Evolutionary conservation across 2,888 invertebrate species (phyloP).

Genomic region (Meloe dianella): DNA sequence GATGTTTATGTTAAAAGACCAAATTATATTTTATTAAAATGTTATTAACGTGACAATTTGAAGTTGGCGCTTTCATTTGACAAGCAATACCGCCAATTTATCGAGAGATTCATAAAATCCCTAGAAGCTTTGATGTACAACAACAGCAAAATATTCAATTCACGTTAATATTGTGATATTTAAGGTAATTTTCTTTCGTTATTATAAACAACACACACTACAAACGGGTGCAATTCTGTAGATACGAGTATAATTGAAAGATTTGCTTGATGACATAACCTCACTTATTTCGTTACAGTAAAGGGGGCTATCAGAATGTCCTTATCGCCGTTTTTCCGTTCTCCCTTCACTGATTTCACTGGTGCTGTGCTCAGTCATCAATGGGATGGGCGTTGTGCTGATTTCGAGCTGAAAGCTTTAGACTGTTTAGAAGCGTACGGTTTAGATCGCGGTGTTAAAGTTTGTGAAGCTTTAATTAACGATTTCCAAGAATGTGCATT

Average conservation of each 20-base stretch:
- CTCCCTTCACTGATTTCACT: conserved; percentile 76
- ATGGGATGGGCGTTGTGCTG: conserved; percentile 68
- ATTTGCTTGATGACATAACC: conserved; percentile 33
- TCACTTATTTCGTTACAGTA: conserved; percentile 22
- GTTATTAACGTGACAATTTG: too few species aligned
- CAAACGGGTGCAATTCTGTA: neutral
- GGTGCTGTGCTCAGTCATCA: conserved; percentile 71
- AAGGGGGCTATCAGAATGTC: conserved; percentile 62
- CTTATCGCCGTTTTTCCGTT: conserved; percentile 69
- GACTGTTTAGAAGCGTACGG: conserved; percentile 86
- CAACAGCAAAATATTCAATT: neutral
- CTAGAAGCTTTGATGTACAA: neutral
- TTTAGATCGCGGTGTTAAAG: conserved; percentile 65
- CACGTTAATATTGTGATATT: neutral
- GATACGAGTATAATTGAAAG: neutral
- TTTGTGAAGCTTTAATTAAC: conserved; percentile 68
- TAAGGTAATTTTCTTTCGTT: neutral
- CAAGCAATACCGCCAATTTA: neutral
- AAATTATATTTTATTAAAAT: neutral
- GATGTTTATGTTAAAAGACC: neutral
- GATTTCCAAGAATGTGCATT: conserved; percentile 77
- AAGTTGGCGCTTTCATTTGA: conserved; percentile 7
- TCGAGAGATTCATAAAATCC: neutral
- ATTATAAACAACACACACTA: neutral
- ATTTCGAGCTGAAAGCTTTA: conserved; percentile 72